Base-by-base conservation (phyloP, 2,797 vertebrate genomes). In the Gallinago nigripennis region DNA sequence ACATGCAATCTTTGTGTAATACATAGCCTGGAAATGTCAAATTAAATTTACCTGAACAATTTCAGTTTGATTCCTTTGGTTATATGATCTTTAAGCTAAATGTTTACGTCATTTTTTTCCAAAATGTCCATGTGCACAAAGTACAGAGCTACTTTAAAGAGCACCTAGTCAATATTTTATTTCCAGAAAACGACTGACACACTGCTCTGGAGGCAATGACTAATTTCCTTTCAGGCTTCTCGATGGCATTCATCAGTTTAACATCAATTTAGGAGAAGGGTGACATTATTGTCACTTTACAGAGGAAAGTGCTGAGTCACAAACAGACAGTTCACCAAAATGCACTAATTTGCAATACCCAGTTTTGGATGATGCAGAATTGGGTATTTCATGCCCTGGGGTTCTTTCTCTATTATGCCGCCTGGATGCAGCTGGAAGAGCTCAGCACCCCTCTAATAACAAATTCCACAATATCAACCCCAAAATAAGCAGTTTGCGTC, bases 251-350 rank as follows among this genome's bases (percentile, higher is more conserved):
- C 65, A 69, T 64, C 76, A 82, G 37, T 75, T 91, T 31, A 69
- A 33, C 50, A 56, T 61, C 90, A 79, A 95, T 95, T 95, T 91
- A 71, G 85, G 37, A 66, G 90, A 39, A 88, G 76, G 57, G 58
- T 81, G 85, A 48, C 81, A 63, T 79, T 88, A 73, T 31, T 85
- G 53, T 50, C 60, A 37, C 77, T 82, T 91, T 33, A 10, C 57
- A 78, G 66, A 64, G 54, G 65, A 28, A 92, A 86, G 37, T 58
- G 72, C 25, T 92, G 96, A 95, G 92, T 92, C 94, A 92, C 88
- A 73, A 88, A 15, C 9, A 46, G 41, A 39, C 87, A 69, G 33
- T 33, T 88, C 73, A 86, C 21, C 25, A n/a, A 61, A 73, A 63
- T 2, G 17, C 69, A 48, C 28, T 39, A 7, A 79, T 69, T 53